A percentile compares a stretch with the other conserved stretches of the same genome.
Evolutionary conservation across 1,140 invertebrate species (phyloP).

Genomic region (Archegozetes longisetosus): DNA sequence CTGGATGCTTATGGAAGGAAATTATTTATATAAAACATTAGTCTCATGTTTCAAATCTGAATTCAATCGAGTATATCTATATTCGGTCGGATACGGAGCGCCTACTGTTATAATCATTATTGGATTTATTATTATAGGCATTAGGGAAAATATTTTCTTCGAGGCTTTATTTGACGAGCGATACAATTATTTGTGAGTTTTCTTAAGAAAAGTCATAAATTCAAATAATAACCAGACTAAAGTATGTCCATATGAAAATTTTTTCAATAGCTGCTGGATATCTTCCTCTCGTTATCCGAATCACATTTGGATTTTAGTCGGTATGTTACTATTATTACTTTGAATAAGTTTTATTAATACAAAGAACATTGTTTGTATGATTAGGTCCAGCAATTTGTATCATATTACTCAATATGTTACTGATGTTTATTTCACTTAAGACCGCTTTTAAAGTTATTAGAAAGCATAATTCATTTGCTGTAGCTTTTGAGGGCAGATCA

Average conservation of each 20-base stretch:
- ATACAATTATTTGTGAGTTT: constrained; percentile 4
- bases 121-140: background rate
- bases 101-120: background rate
- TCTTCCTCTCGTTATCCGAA: background rate
- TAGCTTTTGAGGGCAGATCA: background rate
- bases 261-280: constrained; percentile 9
- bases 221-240: background rate
- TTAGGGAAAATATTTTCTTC: background rate
- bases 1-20: constrained; percentile 35
- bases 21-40: constrained; percentile 33
- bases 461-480: background rate
- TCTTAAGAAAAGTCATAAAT: background rate
- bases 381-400: background rate
- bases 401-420: background rate
- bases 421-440: background rate
- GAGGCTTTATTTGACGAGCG: background rate
- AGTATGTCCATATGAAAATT: background rate
- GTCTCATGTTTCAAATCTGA: constrained; percentile 28
- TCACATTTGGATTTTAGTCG: background rate
- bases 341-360: background rate
- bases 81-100: background rate
- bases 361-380: background rate
- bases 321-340: background rate
- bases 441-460: background rate
- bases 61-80: background rate